These are phyloP conservation scores for Aquatica leii DNA, from an alignment of 2,888 invertebrate species.

Conservation along the genomic window DNA sequence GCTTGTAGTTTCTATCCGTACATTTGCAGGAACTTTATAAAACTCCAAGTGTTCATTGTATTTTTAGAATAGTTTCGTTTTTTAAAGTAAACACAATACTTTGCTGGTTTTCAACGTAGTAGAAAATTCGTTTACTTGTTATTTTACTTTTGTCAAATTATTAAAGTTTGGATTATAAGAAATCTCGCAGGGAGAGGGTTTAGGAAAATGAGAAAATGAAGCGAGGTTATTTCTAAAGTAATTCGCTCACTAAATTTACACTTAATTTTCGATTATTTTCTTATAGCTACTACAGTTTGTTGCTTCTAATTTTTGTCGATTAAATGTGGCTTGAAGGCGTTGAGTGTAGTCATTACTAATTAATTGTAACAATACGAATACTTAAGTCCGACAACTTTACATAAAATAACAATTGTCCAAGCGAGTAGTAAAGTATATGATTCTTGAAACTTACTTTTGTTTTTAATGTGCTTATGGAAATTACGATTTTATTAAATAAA, in stretches of 20 bases:
- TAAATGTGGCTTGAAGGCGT: too few species aligned
- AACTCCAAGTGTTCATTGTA: slow-evolving; percentile 1
- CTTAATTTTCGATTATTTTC: background rate
- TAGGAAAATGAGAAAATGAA: background rate
- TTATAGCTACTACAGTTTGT: too few species aligned
- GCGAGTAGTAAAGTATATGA: too few species aligned
- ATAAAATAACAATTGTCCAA: too few species aligned
- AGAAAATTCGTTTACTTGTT: slow-evolving; percentile 1
- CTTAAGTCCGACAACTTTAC: too few species aligned
- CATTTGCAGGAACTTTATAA: slow-evolving; percentile 7
- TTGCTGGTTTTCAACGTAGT: background rate
- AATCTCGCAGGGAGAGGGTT: too few species aligned
- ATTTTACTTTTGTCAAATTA: background rate
- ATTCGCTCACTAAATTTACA: background rate
- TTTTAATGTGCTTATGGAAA: too few species aligned
- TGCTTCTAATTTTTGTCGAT: too few species aligned
- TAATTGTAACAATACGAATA: too few species aligned
- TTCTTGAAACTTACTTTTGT: too few species aligned
- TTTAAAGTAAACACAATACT: slow-evolving; percentile 3
- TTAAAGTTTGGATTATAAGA: background rate
- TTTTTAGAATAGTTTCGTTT: slow-evolving; percentile 2
- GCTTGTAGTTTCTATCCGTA: slow-evolving; percentile 14
- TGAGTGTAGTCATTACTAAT: too few species aligned
- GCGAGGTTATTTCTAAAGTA: background rate
- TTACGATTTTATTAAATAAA: too few species aligned